Conservation (phyloP, 2,113 vertebrate genomes). For the Zeus faber region DNA sequence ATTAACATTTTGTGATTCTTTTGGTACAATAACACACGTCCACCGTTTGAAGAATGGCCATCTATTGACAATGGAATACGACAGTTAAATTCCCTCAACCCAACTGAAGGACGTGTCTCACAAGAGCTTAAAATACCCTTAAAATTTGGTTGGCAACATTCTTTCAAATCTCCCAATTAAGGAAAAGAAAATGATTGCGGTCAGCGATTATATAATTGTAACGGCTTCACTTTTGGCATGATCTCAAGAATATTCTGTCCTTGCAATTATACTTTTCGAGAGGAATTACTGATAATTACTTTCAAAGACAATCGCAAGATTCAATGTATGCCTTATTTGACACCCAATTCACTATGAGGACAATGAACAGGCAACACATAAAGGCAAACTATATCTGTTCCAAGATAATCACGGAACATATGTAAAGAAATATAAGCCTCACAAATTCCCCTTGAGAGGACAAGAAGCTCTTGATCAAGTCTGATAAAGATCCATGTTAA, state of each 20-base stretch:
- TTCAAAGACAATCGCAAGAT: slow-evolving; percentile 25
- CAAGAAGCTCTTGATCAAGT: not conserved
- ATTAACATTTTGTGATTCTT: too few relatives aligned
- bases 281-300: slow-evolving; percentile 2
- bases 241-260: slow-evolving; percentile 25
- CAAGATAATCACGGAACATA: not conserved
- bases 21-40: too few relatives aligned
- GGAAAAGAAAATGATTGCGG: too few relatives aligned
- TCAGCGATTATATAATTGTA: too few relatives aligned
- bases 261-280: slow-evolving; percentile 11
- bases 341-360: slow-evolving; percentile 42
- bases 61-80: too few relatives aligned
- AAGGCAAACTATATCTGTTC: slow-evolving; percentile 28
- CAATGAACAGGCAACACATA: slow-evolving; percentile 53
- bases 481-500: too few relatives aligned
- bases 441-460: not conserved
- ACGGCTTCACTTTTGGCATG: not conserved
- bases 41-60: too few relatives aligned
- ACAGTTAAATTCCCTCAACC: too few relatives aligned
- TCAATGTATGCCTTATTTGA: slow-evolving; percentile 55
- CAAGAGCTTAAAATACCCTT: too few relatives aligned
- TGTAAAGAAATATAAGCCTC: not conserved
- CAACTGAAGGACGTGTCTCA: too few relatives aligned
- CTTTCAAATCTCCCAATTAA: too few relatives aligned
- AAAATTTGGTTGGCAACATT: too few relatives aligned